These are phyloP conservation scores for Lucilia cuprina DNA, from an alignment of 1,140 invertebrate species.

Conservation along the genomic window DNA sequence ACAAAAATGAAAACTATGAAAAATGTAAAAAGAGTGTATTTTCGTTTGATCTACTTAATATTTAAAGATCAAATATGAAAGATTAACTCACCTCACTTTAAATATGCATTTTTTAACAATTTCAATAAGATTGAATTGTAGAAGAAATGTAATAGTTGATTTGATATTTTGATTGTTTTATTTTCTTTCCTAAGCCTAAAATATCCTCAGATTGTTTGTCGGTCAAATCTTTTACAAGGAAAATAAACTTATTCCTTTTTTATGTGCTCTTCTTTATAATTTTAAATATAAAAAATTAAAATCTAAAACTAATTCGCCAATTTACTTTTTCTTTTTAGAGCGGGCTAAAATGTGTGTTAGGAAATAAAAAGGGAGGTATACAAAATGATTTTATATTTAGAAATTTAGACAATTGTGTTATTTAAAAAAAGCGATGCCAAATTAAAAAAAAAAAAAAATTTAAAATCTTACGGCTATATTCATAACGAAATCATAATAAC, in stretches of 20 bases:
- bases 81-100: not conserved
- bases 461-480: not conserved
- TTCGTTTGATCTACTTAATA: not conserved
- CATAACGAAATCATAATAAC: no score
- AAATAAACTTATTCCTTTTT: not conserved
- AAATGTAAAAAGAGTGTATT: not conserved
- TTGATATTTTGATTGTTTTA: not conserved
- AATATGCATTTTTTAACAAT: not conserved
- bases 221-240: not conserved
- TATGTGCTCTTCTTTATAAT: not conserved
- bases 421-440: not conserved
- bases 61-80: not conserved
- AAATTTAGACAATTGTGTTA: not conserved
- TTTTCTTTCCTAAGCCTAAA: not conserved
- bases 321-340: slow-evolving; percentile 38
- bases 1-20: not conserved
- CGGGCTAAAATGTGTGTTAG: slow-evolving; percentile 36
- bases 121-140: not conserved
- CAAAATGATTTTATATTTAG: not conserved
- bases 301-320: slow-evolving; percentile 34
- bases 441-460: not conserved
- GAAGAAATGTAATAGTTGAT: not conserved
- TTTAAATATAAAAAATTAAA: not conserved
- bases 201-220: not conserved
- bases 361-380: slow-evolving; percentile 17